These are phyloP conservation scores for Himalopsyche kuldschensis DNA, from an alignment of 2,888 invertebrate genomes.

Conservation along the genomic window DNA sequence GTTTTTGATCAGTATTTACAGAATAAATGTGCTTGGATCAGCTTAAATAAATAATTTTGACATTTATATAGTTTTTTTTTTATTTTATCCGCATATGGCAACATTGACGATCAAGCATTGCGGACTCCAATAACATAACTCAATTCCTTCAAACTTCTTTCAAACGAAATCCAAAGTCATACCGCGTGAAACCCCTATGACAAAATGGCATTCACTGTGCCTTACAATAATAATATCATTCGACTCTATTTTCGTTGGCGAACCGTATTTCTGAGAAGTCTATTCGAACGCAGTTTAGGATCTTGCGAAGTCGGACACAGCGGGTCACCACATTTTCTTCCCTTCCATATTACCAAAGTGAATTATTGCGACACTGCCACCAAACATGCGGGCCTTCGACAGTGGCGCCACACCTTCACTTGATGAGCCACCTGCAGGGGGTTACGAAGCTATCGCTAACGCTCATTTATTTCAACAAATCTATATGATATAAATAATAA, in stretches of 20 bases:
- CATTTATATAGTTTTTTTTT: no score
- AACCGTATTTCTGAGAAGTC: neutral
- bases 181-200: neutral
- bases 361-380: neutral
- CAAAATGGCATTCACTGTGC: neutral
- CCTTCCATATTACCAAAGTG: neutral
- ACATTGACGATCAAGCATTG: no score
- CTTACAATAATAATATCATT: neutral
- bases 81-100: no score
- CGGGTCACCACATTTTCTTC: neutral
- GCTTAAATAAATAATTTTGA: no score
- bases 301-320: neutral
- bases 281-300: neutral
- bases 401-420: neutral
- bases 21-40: no score
- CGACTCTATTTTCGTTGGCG: neutral
- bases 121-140: no score
- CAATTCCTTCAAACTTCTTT: neutral
- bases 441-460: no score
- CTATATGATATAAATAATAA: no score
- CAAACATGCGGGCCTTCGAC: neutral
- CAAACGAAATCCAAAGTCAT: neutral
- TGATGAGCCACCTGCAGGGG: no score
- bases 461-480: no score
- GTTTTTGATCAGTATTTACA: no score